Evolutionary conservation across 2,888 invertebrate species (phyloP).

Genomic region (Lasioglossum vierecki): DNA sequence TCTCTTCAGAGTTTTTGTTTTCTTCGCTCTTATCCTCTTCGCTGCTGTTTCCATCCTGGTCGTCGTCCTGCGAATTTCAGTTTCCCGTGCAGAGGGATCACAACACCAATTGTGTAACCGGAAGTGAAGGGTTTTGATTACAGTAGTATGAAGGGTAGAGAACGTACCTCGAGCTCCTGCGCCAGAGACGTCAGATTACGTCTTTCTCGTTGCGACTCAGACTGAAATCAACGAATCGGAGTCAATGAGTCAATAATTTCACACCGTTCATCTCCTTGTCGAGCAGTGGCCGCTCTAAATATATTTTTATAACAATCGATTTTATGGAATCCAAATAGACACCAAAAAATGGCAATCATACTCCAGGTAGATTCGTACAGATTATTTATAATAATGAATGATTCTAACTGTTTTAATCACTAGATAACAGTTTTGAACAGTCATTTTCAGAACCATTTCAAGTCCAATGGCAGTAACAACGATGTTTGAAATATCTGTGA

Average conservation of each 20-base stretch:
- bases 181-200: slow-evolving; percentile 65
- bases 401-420: background rate
- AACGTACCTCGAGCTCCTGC: slow-evolving; percentile 61
- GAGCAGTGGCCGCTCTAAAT: background rate
- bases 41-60: slow-evolving; percentile 1
- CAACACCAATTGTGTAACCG: background rate
- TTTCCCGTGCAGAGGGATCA: background rate
- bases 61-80: slow-evolving; percentile 23
- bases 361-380: background rate
- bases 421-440: background rate
- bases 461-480: no score
- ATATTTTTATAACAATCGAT: background rate
- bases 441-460: background rate
- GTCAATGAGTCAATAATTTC: slow-evolving; percentile 14
- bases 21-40: slow-evolving; percentile 15
- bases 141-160: background rate
- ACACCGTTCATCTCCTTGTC: background rate
- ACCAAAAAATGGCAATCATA: background rate
- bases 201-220: slow-evolving; percentile 48
- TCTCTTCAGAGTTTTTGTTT: slow-evolving; percentile 30
- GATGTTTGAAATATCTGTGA: background rate
- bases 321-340: background rate
- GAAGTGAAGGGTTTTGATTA: background rate
- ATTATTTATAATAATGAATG: background rate
- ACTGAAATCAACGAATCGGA: slow-evolving; percentile 57